Evolutionary conservation across 2,888 invertebrate species (phyloP).

Genomic region (Papilio gigon): DNA sequence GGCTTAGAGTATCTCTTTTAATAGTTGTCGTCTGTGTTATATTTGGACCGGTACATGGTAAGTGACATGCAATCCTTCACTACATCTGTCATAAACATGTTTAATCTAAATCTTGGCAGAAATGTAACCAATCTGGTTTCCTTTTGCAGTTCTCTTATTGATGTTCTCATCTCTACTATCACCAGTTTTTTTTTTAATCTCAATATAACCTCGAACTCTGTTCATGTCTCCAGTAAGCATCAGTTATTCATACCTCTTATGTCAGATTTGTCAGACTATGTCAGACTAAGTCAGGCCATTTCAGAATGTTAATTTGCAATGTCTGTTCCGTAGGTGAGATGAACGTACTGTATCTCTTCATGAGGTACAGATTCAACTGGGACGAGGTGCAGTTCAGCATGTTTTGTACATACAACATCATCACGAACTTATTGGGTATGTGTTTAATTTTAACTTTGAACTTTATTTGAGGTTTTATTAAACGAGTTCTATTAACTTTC

Average conservation of each 20-base stretch:
- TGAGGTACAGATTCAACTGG: conserved; percentile 72
- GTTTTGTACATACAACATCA: conserved; percentile 74
- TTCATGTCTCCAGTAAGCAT: too few relatives aligned
- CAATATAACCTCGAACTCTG: too few relatives aligned
- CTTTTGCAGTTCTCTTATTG: not conserved
- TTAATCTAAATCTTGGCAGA: not conserved
- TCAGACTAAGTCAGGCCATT: too few relatives aligned
- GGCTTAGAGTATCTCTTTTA: conserved; percentile 76
- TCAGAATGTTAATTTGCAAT: not conserved
- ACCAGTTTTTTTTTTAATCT: not conserved
- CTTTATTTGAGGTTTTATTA: too few relatives aligned
- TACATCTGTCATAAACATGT: not conserved
- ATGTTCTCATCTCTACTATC: too few relatives aligned
- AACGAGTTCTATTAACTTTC: not conserved
- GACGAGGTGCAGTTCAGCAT: conserved; percentile 74
- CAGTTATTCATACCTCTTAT: too few relatives aligned
- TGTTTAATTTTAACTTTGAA: too few relatives aligned
- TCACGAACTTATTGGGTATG: conserved; percentile 75
- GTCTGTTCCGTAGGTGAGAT: conserved; percentile 61
- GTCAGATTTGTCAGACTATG: too few relatives aligned
- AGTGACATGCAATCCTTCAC: conserved; percentile 42
- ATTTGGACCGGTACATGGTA: conserved; percentile 81
- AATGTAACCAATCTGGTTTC: not conserved
- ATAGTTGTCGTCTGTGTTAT: conserved; percentile 81
- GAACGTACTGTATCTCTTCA: conserved; percentile 68